Percentiles rank a stretch among this genome's conserved stretches.
Conservation (phyloP, 2,888 invertebrate species). For the Meteorus colon region DNA sequence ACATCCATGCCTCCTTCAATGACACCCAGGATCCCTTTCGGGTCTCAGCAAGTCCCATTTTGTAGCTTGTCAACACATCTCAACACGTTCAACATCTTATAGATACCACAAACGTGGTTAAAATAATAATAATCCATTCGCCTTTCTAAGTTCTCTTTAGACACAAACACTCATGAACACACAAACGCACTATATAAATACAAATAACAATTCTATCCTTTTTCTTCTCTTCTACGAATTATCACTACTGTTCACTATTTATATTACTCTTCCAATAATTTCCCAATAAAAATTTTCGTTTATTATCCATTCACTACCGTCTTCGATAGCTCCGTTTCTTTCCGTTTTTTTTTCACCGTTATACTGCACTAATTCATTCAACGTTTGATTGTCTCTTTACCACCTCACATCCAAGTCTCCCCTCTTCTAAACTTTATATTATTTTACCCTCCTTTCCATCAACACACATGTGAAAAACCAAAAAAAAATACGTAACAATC, state of each 20-base stretch:
- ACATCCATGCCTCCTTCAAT: slow-evolving; percentile 71
- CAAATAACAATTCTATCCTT: not conserved
- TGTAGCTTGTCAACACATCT: slow-evolving; percentile 48
- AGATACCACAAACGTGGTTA: slow-evolving; percentile 32
- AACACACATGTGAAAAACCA: not conserved
- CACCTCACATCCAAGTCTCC: no score
- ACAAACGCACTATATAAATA: not conserved
- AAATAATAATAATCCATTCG: slow-evolving; percentile 31
- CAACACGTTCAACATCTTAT: slow-evolving; percentile 38
- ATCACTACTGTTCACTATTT: not conserved
- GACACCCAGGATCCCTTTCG: slow-evolving; percentile 64
- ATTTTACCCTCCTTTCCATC: not conserved
- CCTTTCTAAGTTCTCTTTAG: not conserved
- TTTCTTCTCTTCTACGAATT: not conserved
- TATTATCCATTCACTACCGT: not conserved
- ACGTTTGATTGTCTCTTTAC: not conserved
- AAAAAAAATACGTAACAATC: not conserved
- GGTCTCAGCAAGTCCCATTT: slow-evolving; percentile 70
- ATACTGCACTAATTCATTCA: not conserved
- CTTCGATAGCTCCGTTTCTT: not conserved
- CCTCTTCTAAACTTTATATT: not conserved
- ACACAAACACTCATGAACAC: not conserved
- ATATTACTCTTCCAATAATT: not conserved
- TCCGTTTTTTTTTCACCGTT: not conserved
- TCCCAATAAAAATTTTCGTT: not conserved